A percentile compares a stretch with the other conserved stretches of the same genome.
phyloP scores from a whole-genome alignment of 2,113 vertebrate genomes.

The Cettia cetti region DNA sequence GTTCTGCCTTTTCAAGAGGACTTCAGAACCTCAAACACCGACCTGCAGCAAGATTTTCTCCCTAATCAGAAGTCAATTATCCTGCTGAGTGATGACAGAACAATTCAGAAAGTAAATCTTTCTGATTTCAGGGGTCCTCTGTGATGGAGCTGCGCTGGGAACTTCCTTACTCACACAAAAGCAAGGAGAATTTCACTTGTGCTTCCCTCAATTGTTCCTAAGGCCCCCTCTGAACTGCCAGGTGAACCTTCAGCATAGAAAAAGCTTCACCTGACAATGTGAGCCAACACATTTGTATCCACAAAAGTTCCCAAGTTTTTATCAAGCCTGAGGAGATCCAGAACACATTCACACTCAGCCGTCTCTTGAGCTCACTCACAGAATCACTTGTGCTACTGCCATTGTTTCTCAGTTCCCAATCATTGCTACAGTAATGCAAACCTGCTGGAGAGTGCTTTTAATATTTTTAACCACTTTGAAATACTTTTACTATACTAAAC shows the following conservation, averaged over 20 bases:
- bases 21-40: background rate
- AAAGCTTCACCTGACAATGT: background rate
- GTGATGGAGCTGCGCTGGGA: background rate
- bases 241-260: background rate
- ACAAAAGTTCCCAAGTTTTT: background rate
- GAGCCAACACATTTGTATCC: background rate
- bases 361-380: background rate
- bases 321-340: background rate
- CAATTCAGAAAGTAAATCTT: conserved; percentile 4
- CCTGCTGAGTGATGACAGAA: conserved; percentile 5
- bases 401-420: background rate
- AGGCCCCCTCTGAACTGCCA: background rate
- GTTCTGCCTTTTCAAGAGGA: conserved; percentile 7
- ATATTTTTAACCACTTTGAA: background rate
- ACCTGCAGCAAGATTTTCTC: background rate
- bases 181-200: background rate
- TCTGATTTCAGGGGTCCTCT: background rate
- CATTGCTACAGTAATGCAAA: background rate
- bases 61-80: conserved; percentile 18
- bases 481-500: background rate
- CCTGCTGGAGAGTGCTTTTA: background rate
- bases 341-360: background rate
- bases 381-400: background rate
- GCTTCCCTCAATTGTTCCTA: background rate
- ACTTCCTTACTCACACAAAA: background rate